A percentile compares a stretch with the other conserved stretches of the same genome.
Conservation (phyloP, 2,888 invertebrate genomes). For the Melanargia galathea region DNA sequence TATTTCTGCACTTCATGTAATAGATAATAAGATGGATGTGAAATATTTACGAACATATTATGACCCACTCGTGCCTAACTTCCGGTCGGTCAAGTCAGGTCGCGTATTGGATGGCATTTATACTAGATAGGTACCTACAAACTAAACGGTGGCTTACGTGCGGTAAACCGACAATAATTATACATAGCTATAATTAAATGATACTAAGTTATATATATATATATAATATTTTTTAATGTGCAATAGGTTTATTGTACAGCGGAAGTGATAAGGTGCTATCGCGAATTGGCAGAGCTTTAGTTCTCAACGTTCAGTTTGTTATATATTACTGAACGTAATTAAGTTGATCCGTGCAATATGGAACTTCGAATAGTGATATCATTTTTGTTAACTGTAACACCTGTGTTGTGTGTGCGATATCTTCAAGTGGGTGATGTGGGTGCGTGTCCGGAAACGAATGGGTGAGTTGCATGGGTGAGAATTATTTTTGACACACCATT, state of each 20-base stretch:
- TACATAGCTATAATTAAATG: not conserved
- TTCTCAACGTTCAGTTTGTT: not conserved
- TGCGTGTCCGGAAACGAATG: constrained; percentile 7
- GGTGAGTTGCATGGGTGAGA: not conserved
- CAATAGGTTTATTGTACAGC: constrained; percentile 36
- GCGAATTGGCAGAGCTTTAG: constrained; percentile 27
- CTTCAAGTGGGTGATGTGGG: constrained; percentile 16
- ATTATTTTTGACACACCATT: not conserved
- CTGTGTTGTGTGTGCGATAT: constrained; percentile 8
- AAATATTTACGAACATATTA: too few species aligned
- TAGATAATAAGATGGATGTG: too few species aligned
- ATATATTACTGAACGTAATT: not conserved
- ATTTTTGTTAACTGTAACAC: constrained; percentile 5
- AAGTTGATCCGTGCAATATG: constrained; percentile 10
- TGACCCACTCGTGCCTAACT: too few species aligned
- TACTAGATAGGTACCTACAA: not conserved
- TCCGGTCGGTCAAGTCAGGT: too few species aligned
- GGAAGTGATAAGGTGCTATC: constrained; percentile 41
- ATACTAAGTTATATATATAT: too few species aligned
- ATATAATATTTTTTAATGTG: constrained; percentile 17
- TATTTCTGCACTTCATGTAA: too few species aligned
- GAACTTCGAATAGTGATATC: constrained; percentile 3
- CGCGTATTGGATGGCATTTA: not conserved
- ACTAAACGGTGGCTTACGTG: not conserved
- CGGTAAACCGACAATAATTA: not conserved